phyloP scores from a whole-genome alignment of 1,140 invertebrate species.

The Magallana angulata region DNA sequence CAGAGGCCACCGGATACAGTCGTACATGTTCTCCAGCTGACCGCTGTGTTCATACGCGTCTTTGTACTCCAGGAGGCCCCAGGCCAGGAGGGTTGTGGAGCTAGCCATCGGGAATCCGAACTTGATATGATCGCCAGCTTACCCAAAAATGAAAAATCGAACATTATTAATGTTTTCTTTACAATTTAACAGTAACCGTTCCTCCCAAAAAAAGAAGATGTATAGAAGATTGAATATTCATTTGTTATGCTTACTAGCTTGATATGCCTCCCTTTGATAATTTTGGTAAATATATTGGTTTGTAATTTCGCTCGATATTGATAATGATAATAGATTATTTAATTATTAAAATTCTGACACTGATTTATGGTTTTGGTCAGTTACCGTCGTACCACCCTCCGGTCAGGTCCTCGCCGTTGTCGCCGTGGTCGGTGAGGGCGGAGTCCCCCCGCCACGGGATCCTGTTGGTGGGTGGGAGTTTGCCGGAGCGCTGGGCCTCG shows the following conservation, averaged over 20 bases:
- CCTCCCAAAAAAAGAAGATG: no score
- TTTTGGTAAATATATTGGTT: no score
- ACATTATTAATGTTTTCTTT: no score
- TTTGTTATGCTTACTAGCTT: no score
- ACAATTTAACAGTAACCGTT: no score
- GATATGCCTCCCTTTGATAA: no score
- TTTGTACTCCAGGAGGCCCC: slow-evolving; percentile 83
- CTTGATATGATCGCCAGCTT: slow-evolving; percentile 84
- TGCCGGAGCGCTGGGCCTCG: slow-evolving; percentile 84
- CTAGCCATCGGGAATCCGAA: slow-evolving; percentile 85
- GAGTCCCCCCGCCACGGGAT: slow-evolving; percentile 83
- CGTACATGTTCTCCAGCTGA: slow-evolving; percentile 79
- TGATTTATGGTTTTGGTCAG: not conserved
- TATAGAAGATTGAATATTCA: no score
- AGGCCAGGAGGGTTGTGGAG: slow-evolving; percentile 83
- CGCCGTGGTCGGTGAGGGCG: slow-evolving; percentile 81
- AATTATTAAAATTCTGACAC: not conserved
- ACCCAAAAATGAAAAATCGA: slow-evolving; percentile 33
- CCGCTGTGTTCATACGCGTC: slow-evolving; percentile 81
- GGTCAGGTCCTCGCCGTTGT: slow-evolving; percentile 82
- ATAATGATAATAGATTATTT: no score
- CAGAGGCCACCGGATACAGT: slow-evolving; percentile 83
- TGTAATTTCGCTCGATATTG: no score
- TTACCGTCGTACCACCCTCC: slow-evolving; percentile 85
- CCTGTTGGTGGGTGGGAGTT: slow-evolving; percentile 82